phyloP scores from a whole-genome alignment of 2,888 invertebrate genomes.

The Xylota sylvarum region DNA sequence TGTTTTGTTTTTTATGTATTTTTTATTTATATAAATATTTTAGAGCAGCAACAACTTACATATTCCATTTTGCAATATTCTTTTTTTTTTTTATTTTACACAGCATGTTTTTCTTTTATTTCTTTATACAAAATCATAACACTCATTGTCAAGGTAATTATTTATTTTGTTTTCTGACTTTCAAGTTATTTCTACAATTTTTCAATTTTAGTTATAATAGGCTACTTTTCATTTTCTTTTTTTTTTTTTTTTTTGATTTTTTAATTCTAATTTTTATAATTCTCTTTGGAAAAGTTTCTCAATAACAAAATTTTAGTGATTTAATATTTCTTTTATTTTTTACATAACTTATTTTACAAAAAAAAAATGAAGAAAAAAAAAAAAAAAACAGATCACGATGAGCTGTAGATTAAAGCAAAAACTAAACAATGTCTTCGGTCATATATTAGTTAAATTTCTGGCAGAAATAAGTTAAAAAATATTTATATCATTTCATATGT shows the following conservation, averaged over 20 bases:
- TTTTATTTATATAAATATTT: slow-evolving; percentile 25
- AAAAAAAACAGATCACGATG: slow-evolving; percentile 60
- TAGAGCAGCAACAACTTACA: slow-evolving; percentile 55
- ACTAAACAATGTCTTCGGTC: too few species aligned
- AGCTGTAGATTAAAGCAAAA: slow-evolving; percentile 57
- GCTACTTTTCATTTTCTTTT: slow-evolving; percentile 30
- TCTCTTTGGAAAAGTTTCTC: slow-evolving; percentile 71
- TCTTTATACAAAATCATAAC: slow-evolving; percentile 67
- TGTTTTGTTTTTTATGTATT: slow-evolving; percentile 26
- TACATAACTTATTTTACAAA: slow-evolving; percentile 69
- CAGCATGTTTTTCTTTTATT: neutral
- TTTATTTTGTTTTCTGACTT: slow-evolving; percentile 14
- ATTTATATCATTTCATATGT: slow-evolving; percentile 12
- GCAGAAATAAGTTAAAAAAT: slow-evolving; percentile 52
- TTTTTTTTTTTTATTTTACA: slow-evolving; percentile 32
- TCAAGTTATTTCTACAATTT: slow-evolving; percentile 56
- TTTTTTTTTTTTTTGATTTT: slow-evolving; percentile 25
- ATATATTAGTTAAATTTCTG: slow-evolving; percentile 27
- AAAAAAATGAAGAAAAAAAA: slow-evolving; percentile 55
- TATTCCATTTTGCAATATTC: slow-evolving; percentile 10
- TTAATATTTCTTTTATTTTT: slow-evolving; percentile 32
- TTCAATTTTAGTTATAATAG: slow-evolving; percentile 32
- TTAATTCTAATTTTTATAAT: slow-evolving; percentile 47
- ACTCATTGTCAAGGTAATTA: slow-evolving; percentile 34
- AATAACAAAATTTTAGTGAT: slow-evolving; percentile 66